Base-by-base conservation (phyloP, 1,140 invertebrate genomes). In the Bombus confusus region DNA sequence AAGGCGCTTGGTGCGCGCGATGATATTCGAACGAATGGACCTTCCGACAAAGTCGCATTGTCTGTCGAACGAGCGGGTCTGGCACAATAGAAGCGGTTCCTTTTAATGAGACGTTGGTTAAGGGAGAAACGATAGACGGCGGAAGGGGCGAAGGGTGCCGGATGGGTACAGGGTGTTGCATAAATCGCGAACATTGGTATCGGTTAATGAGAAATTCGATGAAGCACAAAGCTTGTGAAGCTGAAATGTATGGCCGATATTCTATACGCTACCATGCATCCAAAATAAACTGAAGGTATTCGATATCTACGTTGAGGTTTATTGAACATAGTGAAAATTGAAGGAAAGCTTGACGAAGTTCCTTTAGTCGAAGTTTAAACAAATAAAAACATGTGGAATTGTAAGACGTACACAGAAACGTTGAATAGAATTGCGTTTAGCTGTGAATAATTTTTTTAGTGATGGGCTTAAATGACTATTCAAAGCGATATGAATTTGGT, bases 81-180 rank as follows among this genome's bases (percentile, higher is more conserved):
- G 69, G 87, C 75, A 93, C 92, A 93, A 93, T 93, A 89, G 88
- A 76, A 88, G 89, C 77, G 88, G 89, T 83, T 89, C 86, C 87
- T 91, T 91, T 92, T 92, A 93, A 93, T 92, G 92, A 92, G 91
- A 90, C 87, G 86, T 87, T 90, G 90, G 88, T 92, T 87, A 91
- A 90, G 86, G 86, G 79, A 80, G 86, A 86, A 68, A 86, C 81
- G 80, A 88, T 85, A 84, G 84, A 88, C 83, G 79, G 75, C 73
- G 85, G 74, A 85, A 77, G 75, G 25, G 64, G 79, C 52, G 73
- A 64, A 43, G 75, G 66, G 39, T 52, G 72, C 12, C 62, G 31
- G 57, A 79, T 68, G 71, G 68, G 37, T 78, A 79, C 13, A 72
- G 64, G 66, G 82, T 76, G 73, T 66, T 76, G 62, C 73, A n/a